Base-by-base conservation (phyloP, 2,113 vertebrate species). In the Aptenodytes patagonicus region DNA sequence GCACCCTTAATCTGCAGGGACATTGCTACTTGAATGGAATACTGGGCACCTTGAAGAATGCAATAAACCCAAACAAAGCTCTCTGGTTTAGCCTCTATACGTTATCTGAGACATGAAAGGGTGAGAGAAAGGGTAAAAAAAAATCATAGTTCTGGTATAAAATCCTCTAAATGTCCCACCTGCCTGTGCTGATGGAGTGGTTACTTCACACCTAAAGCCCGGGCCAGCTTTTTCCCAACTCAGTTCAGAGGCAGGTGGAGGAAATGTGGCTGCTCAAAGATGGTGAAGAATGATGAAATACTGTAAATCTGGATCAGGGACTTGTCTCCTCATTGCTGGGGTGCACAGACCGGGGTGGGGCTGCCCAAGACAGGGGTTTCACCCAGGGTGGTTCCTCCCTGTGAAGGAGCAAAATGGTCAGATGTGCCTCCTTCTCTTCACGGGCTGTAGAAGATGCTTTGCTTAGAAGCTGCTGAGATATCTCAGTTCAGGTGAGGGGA, bases 261-360 rank as follows among this genome's bases (percentile, higher is more conserved):
- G 47, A 71, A 81, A 66, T 54, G 24, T 44, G 32, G 18, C 36
- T 82, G 24, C 28, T 81, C 4, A 8, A 29, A 66, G 34, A 54
- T 21, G 7, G 10, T 22, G 17, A 89, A 78, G 36, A 71, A 65
- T 13, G 16, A 46, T 6, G 1, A 60, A 75, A 44, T 38, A 17
- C 26, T 31, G 1, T 34, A 70, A 62, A 46, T 71, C 25, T 52
- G 76, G 51, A n/a, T 25, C 9, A 3, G 28, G 38, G 38, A 7
- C 8, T 81, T 61, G 17, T 4, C 17, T 72, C 54, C 31, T 83
- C 36, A 17, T 31, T 75, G 46, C 64, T 73, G 54, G 19, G 49
- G 13, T 57, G 46, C 73, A 60, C 42, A 55, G 46, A 40, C 3
- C 0, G 0, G 17, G 10, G 16, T 9, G 8, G 8, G 2, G 8